Evolutionary conservation across 2,888 invertebrate genomes (phyloP), one percentile per base, ranked within the genome.

Genomic region (Drosophila subquinaria): DNA sequence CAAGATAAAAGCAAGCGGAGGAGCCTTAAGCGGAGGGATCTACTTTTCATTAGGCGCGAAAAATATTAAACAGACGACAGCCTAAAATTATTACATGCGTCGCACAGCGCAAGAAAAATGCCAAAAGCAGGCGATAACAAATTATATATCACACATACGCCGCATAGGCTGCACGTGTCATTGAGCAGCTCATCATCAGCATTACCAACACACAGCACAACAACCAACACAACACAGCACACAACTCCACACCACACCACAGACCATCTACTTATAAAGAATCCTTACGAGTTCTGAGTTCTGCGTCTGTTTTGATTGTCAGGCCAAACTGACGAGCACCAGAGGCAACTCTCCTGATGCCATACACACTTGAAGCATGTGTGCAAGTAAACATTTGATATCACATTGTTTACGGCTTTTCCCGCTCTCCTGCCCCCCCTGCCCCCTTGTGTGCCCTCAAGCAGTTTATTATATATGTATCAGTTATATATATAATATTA

Each of bases 381-480:
- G 75, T 63, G 72, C 74, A 79, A 82, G 82, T 77, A 77, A 87
- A 84, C 82, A 89, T 82, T 88, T 89, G 78, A 78, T 70, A 78
- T 66, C 59, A 63, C 77, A 79, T 81, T 84, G 81, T 80, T 82
- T 69, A 79, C 79, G 53, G 70, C 73, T 50, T 40, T 63, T 53
- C n/a, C 56, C 13, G 13, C 17, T 13, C 35, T n/a, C 1, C 45
- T 17, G 0, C 15, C 3, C 11, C 6, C 11, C 5, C n/a, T n/a
- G n/a, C n/a, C n/a, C 15, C 6, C 11, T 36, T 43, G 35, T 27
- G 45, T 30, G 70, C 69, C 82, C 73, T 78, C 55, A 69, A 80
- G 88, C 85, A 85, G 82, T 85, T 89, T 89, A 89, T 88, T 89
- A 88, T 84, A 80, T 88, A 75, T 85, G 76, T 85, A 89, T 75